Conservation (phyloP, 2,797 vertebrate species). For the Periophthalmus magnuspinnatus region DNA sequence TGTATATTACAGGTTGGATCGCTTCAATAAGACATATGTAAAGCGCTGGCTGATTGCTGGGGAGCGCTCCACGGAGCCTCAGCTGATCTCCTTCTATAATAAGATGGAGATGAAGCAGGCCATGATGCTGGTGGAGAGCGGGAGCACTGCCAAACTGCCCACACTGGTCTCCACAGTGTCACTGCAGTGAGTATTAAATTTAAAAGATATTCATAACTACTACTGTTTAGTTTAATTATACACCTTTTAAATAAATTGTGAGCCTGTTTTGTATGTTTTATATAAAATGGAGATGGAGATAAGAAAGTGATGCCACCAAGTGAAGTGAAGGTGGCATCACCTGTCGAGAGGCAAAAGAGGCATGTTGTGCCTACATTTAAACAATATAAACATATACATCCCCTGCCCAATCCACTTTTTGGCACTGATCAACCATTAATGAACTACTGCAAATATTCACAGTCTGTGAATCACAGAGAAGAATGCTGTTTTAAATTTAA, state of each 20-base stretch:
- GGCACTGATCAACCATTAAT: neutral
- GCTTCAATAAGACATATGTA: slow-evolving; percentile 92
- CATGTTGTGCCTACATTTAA: no score
- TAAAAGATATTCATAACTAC: neutral
- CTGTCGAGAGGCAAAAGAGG: no score
- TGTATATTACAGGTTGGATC: slow-evolving; percentile 80
- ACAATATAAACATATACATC: no score
- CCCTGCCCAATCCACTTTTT: no score
- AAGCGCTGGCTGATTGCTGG: slow-evolving; percentile 91
- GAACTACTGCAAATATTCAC: neutral
- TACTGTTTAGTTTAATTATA: neutral
- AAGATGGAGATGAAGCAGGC: slow-evolving; percentile 97
- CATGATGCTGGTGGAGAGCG: slow-evolving; percentile 89
- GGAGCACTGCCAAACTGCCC: slow-evolving; percentile 84
- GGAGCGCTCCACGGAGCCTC: slow-evolving; percentile 89
- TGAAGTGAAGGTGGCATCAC: no score
- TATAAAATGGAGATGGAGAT: no score
- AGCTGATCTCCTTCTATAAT: slow-evolving; percentile 96
- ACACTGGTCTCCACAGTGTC: slow-evolving; percentile 73
- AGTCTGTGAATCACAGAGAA: neutral
- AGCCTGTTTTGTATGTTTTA: no score
- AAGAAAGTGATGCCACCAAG: no score
- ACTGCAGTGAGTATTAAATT: slow-evolving; percentile 63
- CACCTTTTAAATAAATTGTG: no score
- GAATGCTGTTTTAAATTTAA: neutral